Conservation (phyloP, 2,888 invertebrate species). For the Falcaria lacertinaria region DNA sequence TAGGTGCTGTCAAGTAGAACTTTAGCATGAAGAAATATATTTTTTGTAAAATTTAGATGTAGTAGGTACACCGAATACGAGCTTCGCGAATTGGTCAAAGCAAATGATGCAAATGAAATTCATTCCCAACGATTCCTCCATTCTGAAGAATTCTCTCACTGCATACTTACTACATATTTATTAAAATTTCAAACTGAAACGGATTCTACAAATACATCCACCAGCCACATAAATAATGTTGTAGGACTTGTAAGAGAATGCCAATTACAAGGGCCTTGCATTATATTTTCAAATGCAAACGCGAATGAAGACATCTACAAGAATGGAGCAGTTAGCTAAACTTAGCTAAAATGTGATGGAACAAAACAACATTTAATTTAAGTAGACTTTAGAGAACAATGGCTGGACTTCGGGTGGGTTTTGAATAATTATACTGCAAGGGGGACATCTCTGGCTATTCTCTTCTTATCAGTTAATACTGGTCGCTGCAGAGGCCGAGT, state of each 20-base stretch:
- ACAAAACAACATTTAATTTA: slow-evolving; percentile 28
- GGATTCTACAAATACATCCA: neutral
- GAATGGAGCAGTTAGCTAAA: slow-evolving; percentile 20
- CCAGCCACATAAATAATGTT: too few relatives aligned
- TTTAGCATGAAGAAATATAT: too few relatives aligned
- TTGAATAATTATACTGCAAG: slow-evolving; percentile 41
- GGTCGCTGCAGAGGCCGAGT: slow-evolving; percentile 5
- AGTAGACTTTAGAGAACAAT: slow-evolving; percentile 36
- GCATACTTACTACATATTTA: neutral
- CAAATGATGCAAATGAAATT: neutral
- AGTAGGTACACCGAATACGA: neutral
- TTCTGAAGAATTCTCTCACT: neutral
- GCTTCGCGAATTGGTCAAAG: slow-evolving; percentile 1
- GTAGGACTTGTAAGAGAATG: too few relatives aligned
- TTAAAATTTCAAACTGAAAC: neutral
- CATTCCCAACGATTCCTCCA: neutral
- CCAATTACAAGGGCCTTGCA: too few relatives aligned
- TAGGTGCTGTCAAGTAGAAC: too few relatives aligned
- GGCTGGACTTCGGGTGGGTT: slow-evolving; percentile 24
- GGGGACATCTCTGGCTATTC: slow-evolving; percentile 19
- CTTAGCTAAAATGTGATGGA: slow-evolving; percentile 24
- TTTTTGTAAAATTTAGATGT: neutral
- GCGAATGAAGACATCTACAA: slow-evolving; percentile 5
- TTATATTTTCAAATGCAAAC: too few relatives aligned
- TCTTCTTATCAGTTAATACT: slow-evolving; percentile 24